Evolutionary conservation across 2,113 vertebrate genomes (phyloP), one percentile per base, ranked within the genome.

Genomic region (Numenius arquata): DNA sequence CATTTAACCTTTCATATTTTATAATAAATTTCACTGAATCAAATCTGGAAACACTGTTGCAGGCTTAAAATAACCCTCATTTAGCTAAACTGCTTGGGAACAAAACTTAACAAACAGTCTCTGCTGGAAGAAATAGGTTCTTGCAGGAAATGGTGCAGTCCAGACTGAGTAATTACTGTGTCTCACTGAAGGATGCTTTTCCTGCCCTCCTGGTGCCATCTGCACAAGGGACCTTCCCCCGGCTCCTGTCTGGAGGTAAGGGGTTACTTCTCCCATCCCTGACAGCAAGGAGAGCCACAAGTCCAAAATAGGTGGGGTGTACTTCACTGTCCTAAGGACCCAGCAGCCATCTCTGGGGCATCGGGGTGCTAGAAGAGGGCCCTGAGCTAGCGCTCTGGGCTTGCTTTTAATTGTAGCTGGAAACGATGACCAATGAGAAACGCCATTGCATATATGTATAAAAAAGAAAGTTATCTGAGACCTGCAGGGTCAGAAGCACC

Each of bases 11-110:
- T 88, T 88, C 62, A 55, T 76, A 70, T 95, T 95, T 89, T 91
- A 16, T 9, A 89, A 96, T 80, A 83, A 84, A 92, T 95, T 89
- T 93, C 45, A 83, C 67, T 43, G 76, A 91, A 93, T 79, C 66
- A 83, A 67, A 95, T 89, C 92, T 93, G 71, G 50, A 95, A 95
- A 85, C 71, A 76, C 66, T 83, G 63, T 88, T 79, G 62, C 26
- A 66, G 63, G 55, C 75, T 94, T 94, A 66, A 95, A 96, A 96
- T 91, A 91, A 55, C 32, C 15, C 34, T 88, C 87, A 88, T 95
- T 96, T 92, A 87, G 78, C 81, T 94, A 76, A 94, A 55, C 74
- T 93, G 53, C n/a, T 82, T 18, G 45, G 55, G 89, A 89, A 83
- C 23, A 94, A 85, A 93, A 76, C n/a, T 73, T 86, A 66, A 90